These are phyloP conservation scores for Cyanoderma ruficeps DNA, from an alignment of 2,113 vertebrate genomes.

Conservation along the genomic window DNA sequence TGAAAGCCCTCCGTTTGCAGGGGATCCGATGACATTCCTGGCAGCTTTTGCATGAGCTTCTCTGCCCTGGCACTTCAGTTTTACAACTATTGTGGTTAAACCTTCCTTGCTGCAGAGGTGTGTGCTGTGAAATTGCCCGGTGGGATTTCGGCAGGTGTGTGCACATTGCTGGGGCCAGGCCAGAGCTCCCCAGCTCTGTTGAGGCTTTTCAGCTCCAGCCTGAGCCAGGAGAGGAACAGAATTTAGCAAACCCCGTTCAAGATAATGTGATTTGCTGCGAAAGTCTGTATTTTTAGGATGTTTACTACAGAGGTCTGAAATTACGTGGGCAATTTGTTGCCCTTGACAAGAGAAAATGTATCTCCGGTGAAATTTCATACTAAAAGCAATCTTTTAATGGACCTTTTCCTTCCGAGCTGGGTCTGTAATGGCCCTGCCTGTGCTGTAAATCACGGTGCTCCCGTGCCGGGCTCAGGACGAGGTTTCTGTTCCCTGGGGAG, in stretches of 20 bases:
- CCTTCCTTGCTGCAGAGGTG: not conserved
- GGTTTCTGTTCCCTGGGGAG: not conserved
- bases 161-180: conserved; percentile 25
- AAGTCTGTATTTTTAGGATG: not conserved
- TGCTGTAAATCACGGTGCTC: not conserved
- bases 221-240: not conserved
- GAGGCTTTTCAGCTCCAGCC: not conserved
- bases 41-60: not conserved
- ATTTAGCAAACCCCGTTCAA: not conserved
- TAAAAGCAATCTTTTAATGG: not conserved
- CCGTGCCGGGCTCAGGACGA: not conserved
- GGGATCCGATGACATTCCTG: fast-evolving
- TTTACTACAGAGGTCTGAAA: not conserved
- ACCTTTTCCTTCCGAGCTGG: not conserved
- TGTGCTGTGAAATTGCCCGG: not conserved
- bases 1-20: not conserved
- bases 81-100: fast-evolving
- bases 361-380: not conserved
- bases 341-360: not conserved
- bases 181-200: not conserved
- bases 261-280: conserved; percentile 25
- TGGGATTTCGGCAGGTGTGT: conserved; percentile 18
- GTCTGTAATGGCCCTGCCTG: not conserved
- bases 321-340: not conserved
- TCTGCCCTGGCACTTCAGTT: not conserved